These are phyloP conservation scores for Taphrorychus bicolor DNA, from an alignment of 2,888 invertebrate species.

Conservation along the genomic window DNA sequence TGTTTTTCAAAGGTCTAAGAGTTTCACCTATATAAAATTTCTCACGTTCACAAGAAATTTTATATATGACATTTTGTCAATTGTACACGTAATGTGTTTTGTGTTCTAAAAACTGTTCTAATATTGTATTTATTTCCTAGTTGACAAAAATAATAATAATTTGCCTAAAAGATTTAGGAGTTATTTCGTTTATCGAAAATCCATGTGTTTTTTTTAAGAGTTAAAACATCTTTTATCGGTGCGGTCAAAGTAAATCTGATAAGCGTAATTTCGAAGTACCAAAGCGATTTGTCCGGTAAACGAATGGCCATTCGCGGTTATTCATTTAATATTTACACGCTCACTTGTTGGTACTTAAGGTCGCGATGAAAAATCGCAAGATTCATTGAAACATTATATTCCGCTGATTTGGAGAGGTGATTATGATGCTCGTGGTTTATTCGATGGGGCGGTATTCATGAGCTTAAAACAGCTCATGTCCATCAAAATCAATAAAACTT, in stretches of 20 bases:
- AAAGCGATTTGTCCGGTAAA: conserved; percentile 26
- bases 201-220: too few species aligned
- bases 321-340: conserved; percentile 34
- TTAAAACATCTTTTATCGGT: background rate
- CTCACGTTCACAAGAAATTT: too few species aligned
- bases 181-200: too few species aligned
- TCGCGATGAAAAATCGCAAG: conserved; percentile 25
- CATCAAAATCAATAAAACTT: too few species aligned
- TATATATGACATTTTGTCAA: too few species aligned
- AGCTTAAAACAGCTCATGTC: background rate
- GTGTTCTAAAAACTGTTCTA: too few species aligned
- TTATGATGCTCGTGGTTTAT: conserved; percentile 22
- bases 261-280: conserved; percentile 29
- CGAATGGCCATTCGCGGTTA: conserved; percentile 28
- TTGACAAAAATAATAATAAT: too few species aligned
- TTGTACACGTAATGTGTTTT: too few species aligned
- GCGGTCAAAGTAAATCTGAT: conserved; percentile 22
- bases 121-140: too few species aligned
- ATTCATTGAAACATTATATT: conserved; percentile 36
- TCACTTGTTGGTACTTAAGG: conserved; percentile 33
- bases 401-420: conserved; percentile 23
- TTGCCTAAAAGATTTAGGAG: too few species aligned
- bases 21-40: too few species aligned
- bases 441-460: conserved; percentile 20
- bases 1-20: too few species aligned